Evolutionary conservation across 1,140 invertebrate species (phyloP).

Genomic region (Pristionchus pacificus): DNA sequence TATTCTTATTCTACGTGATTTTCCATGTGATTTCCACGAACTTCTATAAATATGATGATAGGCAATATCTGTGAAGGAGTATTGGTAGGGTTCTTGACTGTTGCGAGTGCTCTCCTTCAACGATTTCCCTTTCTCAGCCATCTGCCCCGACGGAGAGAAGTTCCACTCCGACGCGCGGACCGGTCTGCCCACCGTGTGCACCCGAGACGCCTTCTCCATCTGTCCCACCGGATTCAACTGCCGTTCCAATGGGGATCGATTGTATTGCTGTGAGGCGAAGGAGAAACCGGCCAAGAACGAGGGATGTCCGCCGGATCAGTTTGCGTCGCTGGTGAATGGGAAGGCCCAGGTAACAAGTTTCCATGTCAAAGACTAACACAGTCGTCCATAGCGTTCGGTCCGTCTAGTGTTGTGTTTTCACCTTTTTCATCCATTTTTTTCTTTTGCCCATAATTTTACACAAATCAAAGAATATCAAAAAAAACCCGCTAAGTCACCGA

Average conservation of each 20-base stretch:
- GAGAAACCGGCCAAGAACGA: constrained; percentile 15
- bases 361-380: no score
- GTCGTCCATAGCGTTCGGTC: no score
- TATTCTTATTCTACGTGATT: no score
- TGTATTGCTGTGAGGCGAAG: not conserved
- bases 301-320: constrained; percentile 29
- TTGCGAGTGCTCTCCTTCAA: not conserved
- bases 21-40: no score
- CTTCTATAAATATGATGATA: not conserved
- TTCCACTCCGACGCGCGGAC: constrained; percentile 32
- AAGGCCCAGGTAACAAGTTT: not conserved
- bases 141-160: constrained; percentile 18
- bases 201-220: constrained; percentile 23
- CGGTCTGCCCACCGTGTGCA: constrained; percentile 22
- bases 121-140: constrained; percentile 20
- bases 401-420: not conserved
- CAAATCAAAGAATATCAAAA: no score
- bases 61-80: not conserved
- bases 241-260: not conserved
- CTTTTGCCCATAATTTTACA: not conserved
- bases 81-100: not conserved
- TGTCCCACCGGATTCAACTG: constrained; percentile 21
- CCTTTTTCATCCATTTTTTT: not conserved
- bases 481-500: no score
- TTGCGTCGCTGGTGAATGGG: constrained; percentile 23